phyloP scores from a whole-genome alignment of 2,113 vertebrate genomes.

The Cynocephalus volans region DNA sequence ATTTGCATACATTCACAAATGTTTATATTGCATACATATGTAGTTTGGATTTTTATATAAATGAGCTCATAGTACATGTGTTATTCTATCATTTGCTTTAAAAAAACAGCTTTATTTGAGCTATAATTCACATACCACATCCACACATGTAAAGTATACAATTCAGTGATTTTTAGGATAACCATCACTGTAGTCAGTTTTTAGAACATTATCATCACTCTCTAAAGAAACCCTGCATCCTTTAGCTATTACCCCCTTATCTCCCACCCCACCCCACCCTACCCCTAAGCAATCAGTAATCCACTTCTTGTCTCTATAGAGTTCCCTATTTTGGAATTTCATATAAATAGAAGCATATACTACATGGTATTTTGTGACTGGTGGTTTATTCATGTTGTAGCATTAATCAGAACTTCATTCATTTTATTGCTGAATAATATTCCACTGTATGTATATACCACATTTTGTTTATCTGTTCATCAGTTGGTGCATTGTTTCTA shows the following conservation, averaged over 20 bases:
- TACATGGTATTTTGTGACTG: neutral
- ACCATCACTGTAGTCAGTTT: neutral
- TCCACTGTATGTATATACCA: neutral
- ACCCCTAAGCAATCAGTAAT: neutral
- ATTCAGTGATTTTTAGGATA: slow-evolving; percentile 36
- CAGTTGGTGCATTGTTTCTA: neutral
- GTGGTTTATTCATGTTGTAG: neutral
- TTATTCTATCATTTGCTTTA: slow-evolving; percentile 73
- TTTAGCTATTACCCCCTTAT: neutral
- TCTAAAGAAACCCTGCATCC: neutral
- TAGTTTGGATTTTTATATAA: slow-evolving; percentile 76
- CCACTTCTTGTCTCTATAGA: neutral
- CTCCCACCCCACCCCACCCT: fast-evolving
- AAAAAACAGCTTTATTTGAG: slow-evolving; percentile 72
- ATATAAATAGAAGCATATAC: slow-evolving; percentile 40
- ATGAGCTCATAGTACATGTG: slow-evolving; percentile 72
- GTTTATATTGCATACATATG: slow-evolving; percentile 80
- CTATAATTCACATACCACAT: slow-evolving; percentile 53
- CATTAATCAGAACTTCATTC: neutral
- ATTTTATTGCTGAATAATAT: slow-evolving; percentile 12
- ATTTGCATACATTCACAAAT: slow-evolving; percentile 81
- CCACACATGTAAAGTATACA: slow-evolving; percentile 58
- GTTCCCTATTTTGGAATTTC: neutral
- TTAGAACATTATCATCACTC: slow-evolving; percentile 54
- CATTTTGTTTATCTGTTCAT: neutral